Evolutionary conservation across 1,140 invertebrate species (phyloP), one percentile per base, ranked within the genome.

Genomic region (Temnothorax curvispinosus): DNA sequence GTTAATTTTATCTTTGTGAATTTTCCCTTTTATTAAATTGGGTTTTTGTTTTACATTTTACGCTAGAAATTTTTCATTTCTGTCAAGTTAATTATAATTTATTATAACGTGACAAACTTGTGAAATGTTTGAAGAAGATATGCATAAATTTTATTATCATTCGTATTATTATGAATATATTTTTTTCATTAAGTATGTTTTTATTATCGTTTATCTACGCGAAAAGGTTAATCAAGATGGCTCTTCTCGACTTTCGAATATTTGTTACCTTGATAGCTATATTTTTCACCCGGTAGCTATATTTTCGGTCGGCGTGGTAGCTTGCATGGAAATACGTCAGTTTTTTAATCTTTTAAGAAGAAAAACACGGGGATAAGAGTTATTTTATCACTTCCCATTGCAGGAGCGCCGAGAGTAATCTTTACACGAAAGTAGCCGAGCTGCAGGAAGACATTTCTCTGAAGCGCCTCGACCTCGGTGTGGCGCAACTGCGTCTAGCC

Each of bases 381-480:
- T 71, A 47, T 41, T 72, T 86, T 82, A 41, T 81, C 78, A 41
- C 50, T 65, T 82, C 27, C 80, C 50, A 77, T 88, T 90, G 27
- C 95, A 98, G 97, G 94, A 97, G 97, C 93, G 94, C 97, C 84
- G 98, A 99, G 93, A 97, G 97, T 69, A 97, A 97, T 91, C 96
- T 99, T 44, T 99, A 97, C 95, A 98, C 98, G 92, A 99, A 99
- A 96, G 98, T 98, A 80, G 99, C 99, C 94, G 98, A 99, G 95
- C 95, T 98, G 32, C 98, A 99, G 95, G 98, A 99, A 95, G 98
- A 99, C 92, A 98, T 99, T 94, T 99, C 98, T 90, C 96, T 98
- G 95, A 99, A 99, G 95, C 97, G 98, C 91, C 99, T 99, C 94
- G 98, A 99, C 95, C 96, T 99, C 71, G 97, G 98, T 75, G 97